Evolutionary conservation across 1,140 invertebrate genomes (phyloP).

Genomic region (Heliconius hewitsoni): DNA sequence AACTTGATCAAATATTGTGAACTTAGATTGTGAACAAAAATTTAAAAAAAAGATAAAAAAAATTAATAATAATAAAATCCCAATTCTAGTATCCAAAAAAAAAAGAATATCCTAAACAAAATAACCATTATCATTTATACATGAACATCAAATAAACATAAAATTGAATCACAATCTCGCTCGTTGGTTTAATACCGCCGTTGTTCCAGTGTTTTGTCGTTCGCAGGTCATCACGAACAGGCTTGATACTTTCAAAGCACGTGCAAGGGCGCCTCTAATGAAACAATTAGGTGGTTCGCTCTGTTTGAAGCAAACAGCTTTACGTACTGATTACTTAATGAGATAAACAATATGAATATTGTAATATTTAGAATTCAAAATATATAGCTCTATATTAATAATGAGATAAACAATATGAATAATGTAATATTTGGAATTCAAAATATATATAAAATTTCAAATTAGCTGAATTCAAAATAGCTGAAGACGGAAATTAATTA

Average conservation of each 20-base stretch:
- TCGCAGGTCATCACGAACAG: slow-evolving; percentile 29
- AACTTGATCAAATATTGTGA: too few species aligned
- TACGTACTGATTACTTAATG: slow-evolving; percentile 34
- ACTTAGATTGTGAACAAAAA: too few species aligned
- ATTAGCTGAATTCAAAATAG: neutral
- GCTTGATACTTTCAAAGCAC: slow-evolving; percentile 53
- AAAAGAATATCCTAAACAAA: neutral
- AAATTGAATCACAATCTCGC: neutral
- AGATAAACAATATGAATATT: slow-evolving; percentile 22
- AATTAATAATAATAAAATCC: too few species aligned
- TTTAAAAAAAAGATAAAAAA: too few species aligned
- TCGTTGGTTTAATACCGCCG: neutral
- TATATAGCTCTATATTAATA: neutral
- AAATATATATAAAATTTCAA: neutral
- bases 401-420: slow-evolving; percentile 28
- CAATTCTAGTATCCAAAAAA: too few species aligned
- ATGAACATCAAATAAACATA: neutral
- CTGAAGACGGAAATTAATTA: neutral
- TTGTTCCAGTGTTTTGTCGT: neutral
- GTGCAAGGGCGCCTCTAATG: slow-evolving; percentile 48
- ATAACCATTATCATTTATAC: neutral
- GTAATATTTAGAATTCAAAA: neutral
- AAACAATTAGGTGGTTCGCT: slow-evolving; percentile 46
- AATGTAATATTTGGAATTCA: slow-evolving; percentile 3
- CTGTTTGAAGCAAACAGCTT: slow-evolving; percentile 31